Conservation (phyloP, 2,888 invertebrate genomes). For the Eurytoma californica region DNA sequence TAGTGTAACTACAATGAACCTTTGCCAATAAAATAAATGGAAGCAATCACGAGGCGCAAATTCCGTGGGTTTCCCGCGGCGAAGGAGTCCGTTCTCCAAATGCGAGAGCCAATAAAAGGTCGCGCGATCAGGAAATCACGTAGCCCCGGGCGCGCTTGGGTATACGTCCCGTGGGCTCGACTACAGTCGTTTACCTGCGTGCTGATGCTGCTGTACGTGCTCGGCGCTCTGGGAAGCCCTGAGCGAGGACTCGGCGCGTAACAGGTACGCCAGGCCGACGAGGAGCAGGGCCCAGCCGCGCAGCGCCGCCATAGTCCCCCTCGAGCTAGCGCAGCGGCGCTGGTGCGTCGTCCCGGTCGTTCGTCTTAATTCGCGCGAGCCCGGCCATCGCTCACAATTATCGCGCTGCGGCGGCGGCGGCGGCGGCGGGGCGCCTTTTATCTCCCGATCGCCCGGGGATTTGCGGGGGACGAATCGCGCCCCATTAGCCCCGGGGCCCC, state of each 20-base stretch:
- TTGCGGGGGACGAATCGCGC: conserved; percentile 53
- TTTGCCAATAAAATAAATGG: too few relatives aligned
- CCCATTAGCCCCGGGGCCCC: conserved; percentile 49
- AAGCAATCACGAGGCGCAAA: too few relatives aligned
- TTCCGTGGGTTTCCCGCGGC: too few relatives aligned
- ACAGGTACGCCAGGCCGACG: conserved; percentile 68
- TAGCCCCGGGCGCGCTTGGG: background rate
- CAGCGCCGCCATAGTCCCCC: conserved; percentile 63
- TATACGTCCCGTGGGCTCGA: too few relatives aligned
- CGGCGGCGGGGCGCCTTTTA: conserved; percentile 31
- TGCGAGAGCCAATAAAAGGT: background rate
- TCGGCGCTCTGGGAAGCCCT: conserved; percentile 15
- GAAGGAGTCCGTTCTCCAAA: too few relatives aligned
- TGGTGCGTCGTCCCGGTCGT: conserved; percentile 33
- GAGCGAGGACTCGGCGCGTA: conserved; percentile 66
- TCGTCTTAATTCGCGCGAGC: conserved; percentile 36
- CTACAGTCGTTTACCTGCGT: conserved; percentile 33
- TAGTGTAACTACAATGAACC: too few relatives aligned
- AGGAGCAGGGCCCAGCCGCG: conserved; percentile 65
- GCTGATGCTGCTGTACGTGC: conserved; percentile 48
- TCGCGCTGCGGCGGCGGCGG: conserved; percentile 13
- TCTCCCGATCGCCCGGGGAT: conserved; percentile 53
- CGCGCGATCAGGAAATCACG: background rate
- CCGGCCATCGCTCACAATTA: conserved; percentile 31
- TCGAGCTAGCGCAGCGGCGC: conserved; percentile 25